phyloP scores from a whole-genome alignment of 2,888 invertebrate genomes.

The Halictus ligatus region DNA sequence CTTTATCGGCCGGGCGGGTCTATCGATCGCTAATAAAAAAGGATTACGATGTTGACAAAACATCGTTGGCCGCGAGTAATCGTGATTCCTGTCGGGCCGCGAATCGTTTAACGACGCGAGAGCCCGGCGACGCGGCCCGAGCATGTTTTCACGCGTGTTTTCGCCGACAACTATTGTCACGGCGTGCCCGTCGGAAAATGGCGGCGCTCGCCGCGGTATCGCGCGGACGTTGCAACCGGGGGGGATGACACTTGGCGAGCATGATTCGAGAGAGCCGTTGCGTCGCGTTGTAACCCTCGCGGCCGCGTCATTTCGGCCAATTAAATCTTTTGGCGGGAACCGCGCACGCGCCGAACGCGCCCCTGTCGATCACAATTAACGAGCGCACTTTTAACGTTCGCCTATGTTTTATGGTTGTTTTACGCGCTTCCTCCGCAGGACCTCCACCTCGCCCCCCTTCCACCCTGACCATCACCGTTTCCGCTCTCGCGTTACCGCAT shows the following conservation, averaged over 20 bases:
- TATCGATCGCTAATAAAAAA: slow-evolving; percentile 12
- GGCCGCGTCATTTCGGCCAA: slow-evolving; percentile 54
- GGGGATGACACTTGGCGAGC: slow-evolving; percentile 29
- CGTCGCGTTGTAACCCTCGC: slow-evolving; percentile 10
- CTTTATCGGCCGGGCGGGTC: neutral
- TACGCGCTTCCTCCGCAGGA: neutral
- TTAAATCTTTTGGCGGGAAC: slow-evolving; percentile 37
- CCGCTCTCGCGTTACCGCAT: neutral
- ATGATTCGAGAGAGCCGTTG: slow-evolving; percentile 4
- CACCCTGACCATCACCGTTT: neutral
- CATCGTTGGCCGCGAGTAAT: slow-evolving; percentile 10
- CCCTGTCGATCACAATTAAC: slow-evolving; percentile 59
- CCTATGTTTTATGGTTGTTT: slow-evolving; percentile 35
- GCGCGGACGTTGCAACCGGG: too few species aligned
- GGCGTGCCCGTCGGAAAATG: neutral
- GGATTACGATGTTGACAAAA: slow-evolving; percentile 10
- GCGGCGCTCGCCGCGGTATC: neutral
- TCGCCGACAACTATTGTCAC: neutral
- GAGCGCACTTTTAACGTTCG: slow-evolving; percentile 44
- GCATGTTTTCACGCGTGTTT: neutral
- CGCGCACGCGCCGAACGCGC: slow-evolving; percentile 17
- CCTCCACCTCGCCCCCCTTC: neutral
- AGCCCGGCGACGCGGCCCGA: neutral
- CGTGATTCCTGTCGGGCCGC: neutral
- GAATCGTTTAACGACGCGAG: neutral